Percentiles rank a stretch among this genome's conserved stretches.
Evolutionary conservation across 2,113 vertebrate species (phyloP).

Genomic region (Pituophis catenifer): DNA sequence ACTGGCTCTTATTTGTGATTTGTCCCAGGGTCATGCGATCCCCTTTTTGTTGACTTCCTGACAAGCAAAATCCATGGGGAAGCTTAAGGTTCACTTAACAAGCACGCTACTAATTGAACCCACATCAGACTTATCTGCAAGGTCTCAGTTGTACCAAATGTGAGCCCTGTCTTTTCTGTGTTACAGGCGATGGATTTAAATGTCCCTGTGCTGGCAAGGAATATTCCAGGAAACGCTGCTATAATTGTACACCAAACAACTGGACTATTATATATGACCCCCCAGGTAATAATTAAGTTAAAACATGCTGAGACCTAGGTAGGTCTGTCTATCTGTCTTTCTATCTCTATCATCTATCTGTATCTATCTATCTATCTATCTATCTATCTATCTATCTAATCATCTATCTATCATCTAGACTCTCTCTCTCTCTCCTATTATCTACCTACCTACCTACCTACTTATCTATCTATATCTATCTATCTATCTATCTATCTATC

Average conservation of each 20-base stretch:
- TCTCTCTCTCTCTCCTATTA: no score
- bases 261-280: constrained; percentile 83
- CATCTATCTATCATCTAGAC: neutral
- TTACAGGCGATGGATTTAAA: constrained; percentile 88
- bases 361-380: neutral
- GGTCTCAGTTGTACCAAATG: neutral
- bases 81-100: neutral
- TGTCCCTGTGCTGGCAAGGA: constrained; percentile 82
- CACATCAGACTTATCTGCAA: accelerated
- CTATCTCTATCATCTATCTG: neutral
- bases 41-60: neutral
- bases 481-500: neutral
- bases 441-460: no score
- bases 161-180: neutral
- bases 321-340: neutral
- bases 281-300: constrained; percentile 75
- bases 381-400: neutral
- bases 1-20: neutral
- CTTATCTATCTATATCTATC: no score
- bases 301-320: neutral
- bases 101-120: neutral
- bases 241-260: constrained; percentile 80
- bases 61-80: neutral
- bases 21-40: neutral
- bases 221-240: constrained; percentile 87